Base-by-base conservation (phyloP, 92 coral and sea anemone genomes). In the Bergia sp. region DNA sequence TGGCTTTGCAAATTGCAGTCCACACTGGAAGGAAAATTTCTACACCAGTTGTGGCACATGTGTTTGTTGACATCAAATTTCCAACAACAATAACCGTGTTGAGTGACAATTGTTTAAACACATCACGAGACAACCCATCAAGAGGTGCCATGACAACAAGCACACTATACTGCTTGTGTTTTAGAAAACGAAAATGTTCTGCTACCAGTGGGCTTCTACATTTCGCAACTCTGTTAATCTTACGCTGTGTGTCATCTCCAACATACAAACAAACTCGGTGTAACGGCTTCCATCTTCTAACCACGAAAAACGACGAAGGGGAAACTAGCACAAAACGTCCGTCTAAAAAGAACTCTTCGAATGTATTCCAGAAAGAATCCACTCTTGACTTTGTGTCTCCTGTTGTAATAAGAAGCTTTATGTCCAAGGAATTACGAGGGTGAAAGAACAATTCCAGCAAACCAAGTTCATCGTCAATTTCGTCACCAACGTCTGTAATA, bases 141-240 rank as follows among this genome's bases (percentile, higher is more conserved):
- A 79, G 82, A 3, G 82, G 82, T 1, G 82, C 82, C 82, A 79
- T 79, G 42, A 79, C 39, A 53, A 79, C 82, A 29, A 79, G 82
- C 20, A 79, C 64, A 29, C n/a, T n/a, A 29, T 23, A 79, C 7
- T 21, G n/a, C 50, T 49, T 15, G 39, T 49, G 66, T 79, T 49
- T 44, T 21, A 79, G 42, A 20, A 47, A 79, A 7, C 82, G 11
- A 53, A 79, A 41, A 53, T 79, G 66, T 10, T 45, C 40, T 23
- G 82, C 82, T 15, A 37, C 65, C 7, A 79, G 39, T 15, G 82
- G 82, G 39, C 66, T n/a, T 12, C 41, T 16, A 18, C 66, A 37
- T n/a, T 36, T 49, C 39, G 36, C 66, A 2, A 12, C 65, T 29
- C 61, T 79, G 41, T 79, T 79, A 49, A 79, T 50, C 82, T 45